Evolutionary conservation across 2,888 invertebrate species (phyloP), one percentile per base, ranked within the genome.

Genomic region (Drosophila anomalata): DNA sequence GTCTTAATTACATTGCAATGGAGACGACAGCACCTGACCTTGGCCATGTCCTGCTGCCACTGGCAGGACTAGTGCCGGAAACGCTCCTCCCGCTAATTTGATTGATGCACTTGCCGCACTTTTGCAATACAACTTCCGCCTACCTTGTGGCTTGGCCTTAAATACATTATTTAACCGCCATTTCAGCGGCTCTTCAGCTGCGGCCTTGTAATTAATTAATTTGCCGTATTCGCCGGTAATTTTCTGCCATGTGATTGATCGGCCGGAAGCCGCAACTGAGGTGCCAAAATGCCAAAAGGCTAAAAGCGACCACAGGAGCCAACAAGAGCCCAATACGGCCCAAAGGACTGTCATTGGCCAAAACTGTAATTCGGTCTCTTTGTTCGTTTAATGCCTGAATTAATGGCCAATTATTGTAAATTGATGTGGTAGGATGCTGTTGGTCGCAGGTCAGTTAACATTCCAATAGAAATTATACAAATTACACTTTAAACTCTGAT

Each of bases 151-250:
- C 3, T 12, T 5, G 0, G 9, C 36, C 2, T 9, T 24, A 22
- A 42, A 36, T 62, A 50, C 31, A 60, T 51, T 65, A 52, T 52
- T 52, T 46, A 47, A 11, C 31, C 24, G 29, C 46, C n/a, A 31
- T 65, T 47, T 29, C 29, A 9, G 29, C 26, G 26, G 46, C 52
- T 29, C 52, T 29, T 9, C 29, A 29, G 33, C 31, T 20, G 14
- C 29, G 29, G 29, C 29, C 29, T 29, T 36, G 53, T 47, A 53
- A 65, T 65, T 65, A 53, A 65, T 65, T 65, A 29, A 65, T 65
- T 63, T 17, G 11, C 36, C 22, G 17, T n/a, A 41, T 47, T 8
- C 11, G 5, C 11, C 44, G 44, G 9, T 3, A 8, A 36, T 36
- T n/a, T 6, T 2, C 14, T 22, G 0, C 7, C 4, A 39, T 4